phyloP scores from a whole-genome alignment of 2,888 invertebrate species.

The Vanessa cardui region DNA sequence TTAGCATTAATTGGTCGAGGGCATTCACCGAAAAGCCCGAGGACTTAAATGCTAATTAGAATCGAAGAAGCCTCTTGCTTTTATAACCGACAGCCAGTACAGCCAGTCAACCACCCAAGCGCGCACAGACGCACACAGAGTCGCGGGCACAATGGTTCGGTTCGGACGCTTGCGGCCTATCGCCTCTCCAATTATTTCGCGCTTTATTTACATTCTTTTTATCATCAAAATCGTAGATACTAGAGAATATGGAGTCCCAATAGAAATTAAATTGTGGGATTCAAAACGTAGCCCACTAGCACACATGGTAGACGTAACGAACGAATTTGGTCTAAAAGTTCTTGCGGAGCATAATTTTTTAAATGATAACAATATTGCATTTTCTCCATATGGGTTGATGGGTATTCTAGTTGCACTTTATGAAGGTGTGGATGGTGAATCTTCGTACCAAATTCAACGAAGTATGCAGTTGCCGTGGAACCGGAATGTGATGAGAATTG shows the following conservation, averaged over 20 bases:
- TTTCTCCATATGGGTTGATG: slow-evolving; percentile 91
- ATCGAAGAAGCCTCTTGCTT: slow-evolving; percentile 58
- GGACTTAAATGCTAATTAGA: slow-evolving; percentile 68
- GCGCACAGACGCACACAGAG: slow-evolving; percentile 54
- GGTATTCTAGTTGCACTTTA: slow-evolving; percentile 90
- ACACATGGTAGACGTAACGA: slow-evolving; percentile 91
- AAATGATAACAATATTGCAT: slow-evolving; percentile 91
- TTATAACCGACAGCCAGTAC: slow-evolving; percentile 46
- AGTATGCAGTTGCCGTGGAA: slow-evolving; percentile 88
- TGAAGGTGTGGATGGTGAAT: slow-evolving; percentile 89
- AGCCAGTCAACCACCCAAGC: slow-evolving; percentile 56
- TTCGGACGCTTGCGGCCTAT: slow-evolving; percentile 58
- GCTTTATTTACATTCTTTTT: slow-evolving; percentile 49
- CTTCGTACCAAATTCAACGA: slow-evolving; percentile 87
- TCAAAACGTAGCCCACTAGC: slow-evolving; percentile 84
- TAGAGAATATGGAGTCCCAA: slow-evolving; percentile 65
- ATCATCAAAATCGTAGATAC: slow-evolving; percentile 43
- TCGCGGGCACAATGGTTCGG: slow-evolving; percentile 66
- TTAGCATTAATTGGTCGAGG: slow-evolving; percentile 54
- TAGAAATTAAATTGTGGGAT: slow-evolving; percentile 76
- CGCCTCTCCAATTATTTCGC: slow-evolving; percentile 43
- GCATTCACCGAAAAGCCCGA: slow-evolving; percentile 74
- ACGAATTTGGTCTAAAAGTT: slow-evolving; percentile 87
- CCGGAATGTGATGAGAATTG: slow-evolving; percentile 88
- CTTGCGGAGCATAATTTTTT: slow-evolving; percentile 87